phyloP scores from a whole-genome alignment of 1,140 invertebrate species.

The Orchesella cincta region DNA sequence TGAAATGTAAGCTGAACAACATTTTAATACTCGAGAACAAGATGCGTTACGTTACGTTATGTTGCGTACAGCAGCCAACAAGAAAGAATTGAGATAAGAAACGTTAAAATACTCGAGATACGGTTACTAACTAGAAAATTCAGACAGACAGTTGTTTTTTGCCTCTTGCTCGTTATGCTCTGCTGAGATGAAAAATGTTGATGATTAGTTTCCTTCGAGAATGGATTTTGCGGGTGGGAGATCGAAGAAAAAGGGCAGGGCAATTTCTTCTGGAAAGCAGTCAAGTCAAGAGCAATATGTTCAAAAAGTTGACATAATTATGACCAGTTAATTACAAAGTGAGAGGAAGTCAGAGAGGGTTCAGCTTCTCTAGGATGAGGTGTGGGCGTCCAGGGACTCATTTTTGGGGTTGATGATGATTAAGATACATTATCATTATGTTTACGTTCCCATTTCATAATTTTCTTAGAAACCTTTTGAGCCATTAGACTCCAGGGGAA shows the following conservation, averaged over 20 bases:
- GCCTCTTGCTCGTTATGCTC: neutral
- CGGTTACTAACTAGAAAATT: neutral
- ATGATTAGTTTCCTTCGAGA: neutral
- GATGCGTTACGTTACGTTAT: neutral
- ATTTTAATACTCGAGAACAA: neutral
- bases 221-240: too few species aligned
- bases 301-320: constrained; percentile 2
- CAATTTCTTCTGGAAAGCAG: neutral
- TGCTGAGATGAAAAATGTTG: neutral
- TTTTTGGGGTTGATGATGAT: constrained; percentile 2
- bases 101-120: too few species aligned
- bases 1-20: too few species aligned
- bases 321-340: neutral
- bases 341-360: neutral
- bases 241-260: neutral
- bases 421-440: constrained; percentile 12
- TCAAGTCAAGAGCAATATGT: neutral
- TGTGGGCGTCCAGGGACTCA: constrained; percentile 9
- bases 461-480: too few species aligned
- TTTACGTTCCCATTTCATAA: too few species aligned
- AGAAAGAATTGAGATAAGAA: neutral
- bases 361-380: neutral
- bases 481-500: too few species aligned
- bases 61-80: neutral
- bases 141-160: neutral